Conservation (phyloP, 2,888 invertebrate species). For the Stenolophus ochropezus region DNA sequence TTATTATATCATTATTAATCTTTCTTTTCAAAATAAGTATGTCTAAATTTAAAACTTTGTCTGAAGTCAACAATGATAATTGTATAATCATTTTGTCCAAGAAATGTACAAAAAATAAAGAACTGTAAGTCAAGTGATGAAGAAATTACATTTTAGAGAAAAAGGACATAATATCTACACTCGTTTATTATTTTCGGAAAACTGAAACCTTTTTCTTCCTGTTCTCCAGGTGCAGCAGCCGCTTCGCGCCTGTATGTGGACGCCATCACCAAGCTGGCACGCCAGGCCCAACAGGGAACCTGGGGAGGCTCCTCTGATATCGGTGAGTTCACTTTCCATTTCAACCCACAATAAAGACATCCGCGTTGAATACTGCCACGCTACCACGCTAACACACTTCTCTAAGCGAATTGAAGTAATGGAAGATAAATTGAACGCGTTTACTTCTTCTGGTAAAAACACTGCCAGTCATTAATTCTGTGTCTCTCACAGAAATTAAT, state of each 20-base stretch:
- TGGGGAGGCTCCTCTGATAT: slow-evolving; percentile 94
- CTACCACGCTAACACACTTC: slow-evolving; percentile 6
- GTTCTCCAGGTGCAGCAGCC: slow-evolving; percentile 85
- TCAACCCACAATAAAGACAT: neutral
- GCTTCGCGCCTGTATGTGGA: slow-evolving; percentile 92
- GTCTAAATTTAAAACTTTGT: no score
- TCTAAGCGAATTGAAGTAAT: slow-evolving; percentile 22
- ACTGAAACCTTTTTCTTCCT: neutral
- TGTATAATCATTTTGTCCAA: no score
- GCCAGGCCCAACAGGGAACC: slow-evolving; percentile 92
- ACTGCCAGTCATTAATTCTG: slow-evolving; percentile 37
- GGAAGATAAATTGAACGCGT: slow-evolving; percentile 36
- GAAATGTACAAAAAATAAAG: no score
- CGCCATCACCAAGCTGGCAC: slow-evolving; percentile 89
- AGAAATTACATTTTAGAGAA: no score
- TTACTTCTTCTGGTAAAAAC: slow-evolving; percentile 42
- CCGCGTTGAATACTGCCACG: slow-evolving; percentile 14
- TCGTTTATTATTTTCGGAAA: neutral
- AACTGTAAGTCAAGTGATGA: no score
- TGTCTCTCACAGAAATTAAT: slow-evolving; percentile 44
- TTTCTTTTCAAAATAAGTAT: no score
- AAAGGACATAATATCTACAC: no score
- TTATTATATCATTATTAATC: no score
- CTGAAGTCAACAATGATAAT: no score
- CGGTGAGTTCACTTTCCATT: slow-evolving; percentile 77